Conservation (phyloP, 2,113 vertebrate genomes). For the Diphyllodes magnificus region DNA sequence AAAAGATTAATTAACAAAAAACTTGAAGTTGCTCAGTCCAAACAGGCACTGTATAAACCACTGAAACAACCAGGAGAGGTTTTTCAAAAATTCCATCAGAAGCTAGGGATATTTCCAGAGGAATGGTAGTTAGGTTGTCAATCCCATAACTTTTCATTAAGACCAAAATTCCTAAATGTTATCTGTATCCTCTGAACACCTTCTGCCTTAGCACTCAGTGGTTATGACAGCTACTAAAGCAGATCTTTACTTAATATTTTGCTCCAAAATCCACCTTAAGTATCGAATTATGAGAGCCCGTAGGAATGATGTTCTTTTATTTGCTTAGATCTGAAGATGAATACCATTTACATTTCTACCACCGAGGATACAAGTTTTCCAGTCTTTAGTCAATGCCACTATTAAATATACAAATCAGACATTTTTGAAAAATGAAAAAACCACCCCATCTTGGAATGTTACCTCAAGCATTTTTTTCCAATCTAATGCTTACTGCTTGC, state of each 20-base stretch:
- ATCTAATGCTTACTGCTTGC: neutral
- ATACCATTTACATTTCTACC: neutral
- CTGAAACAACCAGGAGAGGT: neutral
- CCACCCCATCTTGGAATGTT: neutral
- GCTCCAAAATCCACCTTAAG: neutral
- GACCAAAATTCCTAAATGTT: neutral
- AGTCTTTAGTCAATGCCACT: neutral
- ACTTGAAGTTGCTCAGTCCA: neutral
- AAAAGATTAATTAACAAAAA: neutral
- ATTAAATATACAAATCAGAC: neutral
- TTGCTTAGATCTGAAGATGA: neutral
- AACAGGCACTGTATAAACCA: neutral
- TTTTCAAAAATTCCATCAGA: neutral
- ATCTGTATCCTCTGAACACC: neutral
- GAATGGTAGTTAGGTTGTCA: neutral
- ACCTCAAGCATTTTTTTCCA: neutral
- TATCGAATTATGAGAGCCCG: neutral
- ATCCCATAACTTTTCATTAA: neutral
- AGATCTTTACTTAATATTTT: neutral
- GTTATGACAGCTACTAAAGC: neutral
- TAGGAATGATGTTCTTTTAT: neutral
- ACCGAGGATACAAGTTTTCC: neutral
- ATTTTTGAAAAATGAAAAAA: neutral
- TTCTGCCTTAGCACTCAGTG: neutral
- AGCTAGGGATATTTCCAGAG: neutral